Conservation (phyloP, 2,113 vertebrate species). For the Podocnemis expansa region DNA sequence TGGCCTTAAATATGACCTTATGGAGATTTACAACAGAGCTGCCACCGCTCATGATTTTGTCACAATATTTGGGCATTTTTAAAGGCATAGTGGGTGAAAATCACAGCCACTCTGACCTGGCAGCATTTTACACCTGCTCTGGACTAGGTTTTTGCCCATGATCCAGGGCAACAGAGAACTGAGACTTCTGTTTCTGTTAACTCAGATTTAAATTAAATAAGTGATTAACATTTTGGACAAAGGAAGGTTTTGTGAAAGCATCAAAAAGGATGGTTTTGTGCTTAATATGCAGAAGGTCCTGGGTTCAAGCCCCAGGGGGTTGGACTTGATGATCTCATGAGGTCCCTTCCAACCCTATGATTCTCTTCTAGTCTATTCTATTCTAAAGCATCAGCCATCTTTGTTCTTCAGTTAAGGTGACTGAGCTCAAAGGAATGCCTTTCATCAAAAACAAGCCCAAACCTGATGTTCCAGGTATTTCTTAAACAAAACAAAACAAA, state of each 20-base stretch:
- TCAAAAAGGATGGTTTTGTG: neutral
- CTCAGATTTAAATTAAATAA: rapidly evolving
- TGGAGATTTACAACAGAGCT: neutral
- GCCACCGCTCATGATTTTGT: neutral
- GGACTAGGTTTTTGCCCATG: neutral
- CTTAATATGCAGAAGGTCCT: no score
- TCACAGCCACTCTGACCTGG: neutral
- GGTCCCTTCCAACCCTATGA: no score
- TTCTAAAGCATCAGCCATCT: neutral
- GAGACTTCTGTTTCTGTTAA: neutral
- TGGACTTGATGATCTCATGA: no score
- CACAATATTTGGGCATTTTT: neutral
- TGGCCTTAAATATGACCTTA: neutral
- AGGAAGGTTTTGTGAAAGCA: neutral
- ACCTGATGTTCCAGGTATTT: neutral
- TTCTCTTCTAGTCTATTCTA: no score
- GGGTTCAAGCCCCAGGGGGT: no score
- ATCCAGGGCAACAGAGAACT: neutral
- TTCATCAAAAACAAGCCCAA: neutral
- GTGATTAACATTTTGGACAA: neutral
- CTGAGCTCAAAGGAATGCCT: neutral
- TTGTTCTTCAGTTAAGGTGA: neutral
- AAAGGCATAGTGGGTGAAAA: neutral
- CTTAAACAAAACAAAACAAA: neutral
- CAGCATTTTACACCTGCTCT: neutral